A percentile compares a stretch with the other conserved stretches of the same genome.
These are phyloP conservation scores for Cyanistes caeruleus DNA, from an alignment of 2,113 vertebrate genomes.

Conservation along the genomic window DNA sequence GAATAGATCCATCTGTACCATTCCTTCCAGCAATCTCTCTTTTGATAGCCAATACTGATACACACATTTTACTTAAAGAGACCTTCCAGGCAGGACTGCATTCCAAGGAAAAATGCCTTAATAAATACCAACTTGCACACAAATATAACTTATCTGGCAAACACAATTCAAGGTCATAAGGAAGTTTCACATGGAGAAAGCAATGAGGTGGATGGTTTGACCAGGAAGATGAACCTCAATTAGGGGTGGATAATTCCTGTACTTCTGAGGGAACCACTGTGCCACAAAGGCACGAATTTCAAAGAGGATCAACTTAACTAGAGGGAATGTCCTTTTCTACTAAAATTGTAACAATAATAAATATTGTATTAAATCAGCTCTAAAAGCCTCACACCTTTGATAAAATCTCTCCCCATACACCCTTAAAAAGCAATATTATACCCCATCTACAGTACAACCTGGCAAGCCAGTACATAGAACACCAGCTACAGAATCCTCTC, in stretches of 20 bases:
- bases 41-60: not conserved
- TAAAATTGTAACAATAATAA: not conserved
- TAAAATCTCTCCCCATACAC: not conserved
- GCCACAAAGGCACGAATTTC: not conserved
- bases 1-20: not conserved
- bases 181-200: not conserved
- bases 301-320: not conserved
- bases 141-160: not conserved
- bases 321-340: not conserved
- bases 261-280: not conserved
- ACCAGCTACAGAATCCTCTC: not conserved
- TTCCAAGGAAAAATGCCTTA: not conserved
- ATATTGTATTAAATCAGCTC: not conserved
- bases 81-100: not conserved
- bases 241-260: not conserved
- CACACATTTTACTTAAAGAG: not conserved
- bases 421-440: not conserved
- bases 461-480: not conserved
- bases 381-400: not conserved
- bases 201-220: not conserved
- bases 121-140: not conserved
- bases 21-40: not conserved
- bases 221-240: not conserved
- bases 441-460: not conserved
- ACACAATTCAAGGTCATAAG: not conserved